Conservation (phyloP, 2,113 vertebrate species). For the Pelodiscus sinensis region DNA sequence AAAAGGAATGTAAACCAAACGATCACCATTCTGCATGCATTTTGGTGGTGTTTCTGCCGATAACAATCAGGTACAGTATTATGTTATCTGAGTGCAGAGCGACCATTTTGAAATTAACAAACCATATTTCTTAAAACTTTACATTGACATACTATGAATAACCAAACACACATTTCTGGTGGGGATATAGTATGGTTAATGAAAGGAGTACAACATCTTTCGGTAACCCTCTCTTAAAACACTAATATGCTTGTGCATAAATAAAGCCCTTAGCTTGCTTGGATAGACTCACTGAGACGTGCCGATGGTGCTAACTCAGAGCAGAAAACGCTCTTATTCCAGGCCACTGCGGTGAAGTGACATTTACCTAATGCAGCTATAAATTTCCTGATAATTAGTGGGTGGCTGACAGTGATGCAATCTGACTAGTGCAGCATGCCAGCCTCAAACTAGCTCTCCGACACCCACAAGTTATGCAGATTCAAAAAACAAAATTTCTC, state of each 20-base stretch:
- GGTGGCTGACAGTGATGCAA: conserved; percentile 88
- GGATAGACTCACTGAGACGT: conserved; percentile 65
- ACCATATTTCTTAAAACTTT: conserved; percentile 27
- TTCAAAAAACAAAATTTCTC: conserved; percentile 5
- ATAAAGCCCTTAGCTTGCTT: conserved; percentile 69
- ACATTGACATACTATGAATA: conserved; percentile 37
- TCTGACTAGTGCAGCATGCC: conserved; percentile 83
- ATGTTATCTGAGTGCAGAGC: fast-evolving
- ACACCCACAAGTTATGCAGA: conserved; percentile 70
- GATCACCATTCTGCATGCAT: neutral
- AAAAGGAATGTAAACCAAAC: neutral
- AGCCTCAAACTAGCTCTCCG: conserved; percentile 80
- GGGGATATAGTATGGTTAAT: conserved; percentile 47
- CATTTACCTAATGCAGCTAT: conserved; percentile 93
- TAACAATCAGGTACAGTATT: neutral
- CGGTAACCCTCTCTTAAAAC: conserved; percentile 52
- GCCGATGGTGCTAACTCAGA: conserved; percentile 78
- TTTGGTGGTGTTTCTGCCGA: neutral
- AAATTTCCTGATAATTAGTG: conserved; percentile 92
- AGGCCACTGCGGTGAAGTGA: conserved; percentile 88
- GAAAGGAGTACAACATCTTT: conserved; percentile 48
- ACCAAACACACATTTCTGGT: conserved; percentile 14
- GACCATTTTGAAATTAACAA: neutral
- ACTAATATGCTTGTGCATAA: conserved; percentile 62
- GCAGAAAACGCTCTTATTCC: conserved; percentile 77